phyloP scores from a whole-genome alignment of 92 coral and sea anemone genomes.

The Zoanthus sansibaricus region DNA sequence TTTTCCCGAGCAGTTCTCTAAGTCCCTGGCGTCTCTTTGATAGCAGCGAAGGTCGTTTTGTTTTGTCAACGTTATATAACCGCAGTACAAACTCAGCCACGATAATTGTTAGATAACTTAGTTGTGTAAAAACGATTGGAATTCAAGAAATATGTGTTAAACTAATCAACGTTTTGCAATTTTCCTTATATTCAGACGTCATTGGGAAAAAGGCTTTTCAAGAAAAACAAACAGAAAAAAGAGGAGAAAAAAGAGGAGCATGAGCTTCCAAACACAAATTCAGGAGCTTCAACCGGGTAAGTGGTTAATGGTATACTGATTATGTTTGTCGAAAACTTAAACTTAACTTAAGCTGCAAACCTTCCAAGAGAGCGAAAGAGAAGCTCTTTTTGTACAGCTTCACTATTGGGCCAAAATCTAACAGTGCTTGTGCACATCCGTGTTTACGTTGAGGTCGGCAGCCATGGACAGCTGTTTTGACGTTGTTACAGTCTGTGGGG shows the following conservation, averaged over 20 bases:
- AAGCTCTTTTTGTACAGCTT: neutral
- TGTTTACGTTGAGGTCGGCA: neutral
- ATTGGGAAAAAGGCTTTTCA: slow-evolving; percentile 32
- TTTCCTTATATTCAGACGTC: neutral
- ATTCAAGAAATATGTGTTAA: neutral
- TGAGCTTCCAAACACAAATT: neutral
- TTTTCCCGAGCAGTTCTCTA: too few species aligned
- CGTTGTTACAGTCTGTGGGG: neutral
- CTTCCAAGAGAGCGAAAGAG: neutral
- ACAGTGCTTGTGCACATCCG: neutral
- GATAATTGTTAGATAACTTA: too few species aligned
- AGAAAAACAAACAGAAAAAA: slow-evolving; percentile 38
- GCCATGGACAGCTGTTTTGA: neutral
- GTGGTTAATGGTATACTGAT: neutral
- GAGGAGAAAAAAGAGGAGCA: slow-evolving; percentile 25
- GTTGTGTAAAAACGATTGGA: too few species aligned
- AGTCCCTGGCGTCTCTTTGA: too few species aligned
- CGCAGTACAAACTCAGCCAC: too few species aligned
- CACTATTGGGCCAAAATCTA: neutral
- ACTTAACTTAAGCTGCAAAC: neutral
- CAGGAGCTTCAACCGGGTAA: slow-evolving; percentile 32
- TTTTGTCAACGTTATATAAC: too few species aligned
- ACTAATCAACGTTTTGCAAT: neutral
- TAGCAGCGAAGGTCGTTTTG: too few species aligned
- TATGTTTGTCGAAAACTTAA: neutral